Conservation (phyloP, 2,113 vertebrate species). For the Eleginops maclovinus region DNA sequence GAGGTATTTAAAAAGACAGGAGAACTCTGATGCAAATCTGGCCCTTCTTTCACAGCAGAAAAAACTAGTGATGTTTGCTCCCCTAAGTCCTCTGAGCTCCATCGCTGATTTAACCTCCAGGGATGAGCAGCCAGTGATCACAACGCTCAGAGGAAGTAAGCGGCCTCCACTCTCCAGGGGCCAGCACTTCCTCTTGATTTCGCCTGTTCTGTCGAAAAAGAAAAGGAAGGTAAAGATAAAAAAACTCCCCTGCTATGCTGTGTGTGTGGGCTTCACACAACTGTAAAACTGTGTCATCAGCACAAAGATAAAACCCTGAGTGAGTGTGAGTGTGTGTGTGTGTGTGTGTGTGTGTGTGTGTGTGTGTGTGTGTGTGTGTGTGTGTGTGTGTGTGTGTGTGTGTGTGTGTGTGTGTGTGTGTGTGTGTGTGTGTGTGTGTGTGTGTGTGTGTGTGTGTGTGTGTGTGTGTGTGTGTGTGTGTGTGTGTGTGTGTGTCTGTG, state of each 20-base stretch:
- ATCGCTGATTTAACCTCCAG: constrained; percentile 73
- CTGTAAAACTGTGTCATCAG: constrained; percentile 83
- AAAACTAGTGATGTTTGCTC: constrained; percentile 67
- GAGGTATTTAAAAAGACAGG: constrained; percentile 35
- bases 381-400: constrained; percentile 78
- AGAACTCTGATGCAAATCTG: constrained; percentile 71
- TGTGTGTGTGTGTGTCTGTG: constrained; percentile 24
- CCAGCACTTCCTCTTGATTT: constrained; percentile 76
- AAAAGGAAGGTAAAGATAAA: constrained; percentile 78
- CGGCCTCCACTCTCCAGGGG: constrained; percentile 78
- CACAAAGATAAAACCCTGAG: constrained; percentile 78
- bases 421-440: constrained; percentile 18
- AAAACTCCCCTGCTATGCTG: constrained; percentile 69
- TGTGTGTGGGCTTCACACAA: constrained; percentile 79
- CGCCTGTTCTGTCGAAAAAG: constrained; percentile 70
- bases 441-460: constrained; percentile 54
- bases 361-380: constrained; percentile 54
- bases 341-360: constrained; percentile 24
- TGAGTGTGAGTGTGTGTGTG: constrained; percentile 62
- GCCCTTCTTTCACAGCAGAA: constrained; percentile 61
- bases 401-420: constrained; percentile 59
- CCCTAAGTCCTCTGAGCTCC: constrained; percentile 63
- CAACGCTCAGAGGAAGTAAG: constrained; percentile 81
- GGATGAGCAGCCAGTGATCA: constrained; percentile 75
- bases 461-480: constrained; percentile 57